Conservation (phyloP, 1,140 invertebrate species). For the Caenorhabditis elegans region WBcel235 BX284603.4:12547001-12547500, state of each 20-base stretch:
- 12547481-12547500: not conserved
- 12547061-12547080: too few species aligned
- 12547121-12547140: too few species aligned
- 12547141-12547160: too few species aligned
- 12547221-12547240: slow-evolving; percentile 51
- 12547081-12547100: too few species aligned
- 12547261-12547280: slow-evolving; percentile 40
- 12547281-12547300: slow-evolving; percentile 45
- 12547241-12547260: slow-evolving; percentile 59
- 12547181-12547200: too few species aligned
- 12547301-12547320: slow-evolving; percentile 50
- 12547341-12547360: slow-evolving; percentile 59
- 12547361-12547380: slow-evolving; percentile 63
- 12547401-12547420: too few species aligned
- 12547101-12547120: too few species aligned
- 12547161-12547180: too few species aligned
- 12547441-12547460: not conserved
- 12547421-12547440: not conserved
- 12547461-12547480: slow-evolving; percentile 13
- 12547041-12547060: too few species aligned
- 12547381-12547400: slow-evolving; percentile 45
- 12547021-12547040: too few species aligned
- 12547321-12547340: slow-evolving; percentile 45
- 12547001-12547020: too few species aligned
- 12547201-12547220: too few species aligned